Evolutionary conservation across 2,888 invertebrate species (phyloP), one percentile per base, ranked within the genome.

Genomic region (Drosophila ustulata): DNA sequence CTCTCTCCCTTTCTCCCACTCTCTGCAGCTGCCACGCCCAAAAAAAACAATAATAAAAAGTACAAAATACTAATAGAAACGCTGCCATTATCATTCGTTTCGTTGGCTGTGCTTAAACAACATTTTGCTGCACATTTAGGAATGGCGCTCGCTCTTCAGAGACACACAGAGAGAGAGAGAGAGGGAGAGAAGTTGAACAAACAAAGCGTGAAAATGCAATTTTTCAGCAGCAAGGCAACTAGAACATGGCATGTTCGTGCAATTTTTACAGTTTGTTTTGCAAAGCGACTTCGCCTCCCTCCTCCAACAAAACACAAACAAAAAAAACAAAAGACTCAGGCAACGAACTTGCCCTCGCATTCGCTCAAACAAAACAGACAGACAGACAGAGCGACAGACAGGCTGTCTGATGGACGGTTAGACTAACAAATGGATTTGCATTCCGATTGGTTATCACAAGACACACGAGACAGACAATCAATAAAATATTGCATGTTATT

Each of bases 151-250:
- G 43, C 41, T 7, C 30, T 52, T 13, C 13, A 8, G 26, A 49
- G 32, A 3, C 34, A 34, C 4, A 34, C 1, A 11, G 34, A 11
- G 34, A 34, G 9, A 4, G 9, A 34, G 34, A 49, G 13, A 18
- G 32, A 11, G 26, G 11, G 11, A 8, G n/a, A 8, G 37, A 13
- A 30, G 41, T 11, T 59, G 50, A 73, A 23, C 80, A 77, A 80
- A 58, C 82, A 90, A 90, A 90, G 83, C 91, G 90, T 90, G 91
- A 90, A 90, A 91, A 89, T 89, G 84, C 86, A 86, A 80, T 89
- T 90, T 89, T 84, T 78, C 66, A 70, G 50, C 56, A 45, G 47
- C 56, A 62, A 45, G 47, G 28, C 56, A 55, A 62, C 74, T 73
- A 84, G 82, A 81, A 80, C 69, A 66, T 80, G 62, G 67, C 80